Evolutionary conservation across 2,113 vertebrate species (phyloP).

Genomic region (Smithornis capensis): DNA sequence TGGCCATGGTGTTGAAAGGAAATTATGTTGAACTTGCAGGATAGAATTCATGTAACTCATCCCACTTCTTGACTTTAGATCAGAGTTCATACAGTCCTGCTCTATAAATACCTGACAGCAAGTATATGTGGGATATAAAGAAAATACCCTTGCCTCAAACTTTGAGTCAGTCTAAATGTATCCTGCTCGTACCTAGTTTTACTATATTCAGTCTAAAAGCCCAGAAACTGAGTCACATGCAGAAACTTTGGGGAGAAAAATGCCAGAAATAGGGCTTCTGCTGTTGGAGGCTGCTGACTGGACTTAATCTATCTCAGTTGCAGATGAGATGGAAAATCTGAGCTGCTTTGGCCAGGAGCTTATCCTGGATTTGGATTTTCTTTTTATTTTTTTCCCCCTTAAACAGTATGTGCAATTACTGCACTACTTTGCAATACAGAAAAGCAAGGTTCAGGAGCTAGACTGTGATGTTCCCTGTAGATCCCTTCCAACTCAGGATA

Average conservation of each 20-base stretch:
- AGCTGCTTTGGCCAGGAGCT: conserved; percentile 23
- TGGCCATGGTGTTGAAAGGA: conserved; percentile 31
- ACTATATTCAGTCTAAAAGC: neutral
- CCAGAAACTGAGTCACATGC: neutral
- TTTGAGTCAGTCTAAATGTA: neutral
- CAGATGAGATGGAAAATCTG: conserved; percentile 24
- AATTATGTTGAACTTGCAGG: neutral
- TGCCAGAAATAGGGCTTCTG: neutral
- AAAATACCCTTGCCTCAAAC: neutral
- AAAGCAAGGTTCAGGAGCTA: neutral
- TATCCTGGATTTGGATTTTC: neutral
- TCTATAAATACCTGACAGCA: conserved; percentile 26
- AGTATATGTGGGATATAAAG: neutral
- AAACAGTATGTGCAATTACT: neutral
- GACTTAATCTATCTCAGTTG: neutral
- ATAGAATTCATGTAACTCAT: conserved; percentile 24
- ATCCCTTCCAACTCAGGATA: neutral
- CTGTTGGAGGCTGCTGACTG: neutral
- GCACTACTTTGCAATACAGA: neutral
- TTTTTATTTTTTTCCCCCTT: neutral
- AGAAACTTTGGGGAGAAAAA: neutral
- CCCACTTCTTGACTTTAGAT: conserved; percentile 9
- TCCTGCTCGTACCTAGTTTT: neutral
- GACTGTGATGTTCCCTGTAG: neutral
- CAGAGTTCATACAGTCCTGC: neutral